Evolutionary conservation across 1,140 invertebrate genomes (phyloP).

Genomic region (Caerostris darwini): DNA sequence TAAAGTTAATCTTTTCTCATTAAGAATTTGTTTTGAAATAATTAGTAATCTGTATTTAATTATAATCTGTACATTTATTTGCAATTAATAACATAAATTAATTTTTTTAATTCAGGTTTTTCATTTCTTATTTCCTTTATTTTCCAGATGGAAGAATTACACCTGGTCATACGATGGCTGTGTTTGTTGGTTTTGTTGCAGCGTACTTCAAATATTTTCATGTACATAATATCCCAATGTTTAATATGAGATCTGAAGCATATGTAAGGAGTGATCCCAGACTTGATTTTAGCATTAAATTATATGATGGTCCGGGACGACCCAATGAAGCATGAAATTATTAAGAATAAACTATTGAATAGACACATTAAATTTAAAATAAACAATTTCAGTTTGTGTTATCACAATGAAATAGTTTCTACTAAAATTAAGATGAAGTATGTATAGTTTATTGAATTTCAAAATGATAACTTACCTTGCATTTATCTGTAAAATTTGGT

Average conservation of each 20-base stretch:
- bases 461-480: too few relatives aligned
- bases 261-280: background rate
- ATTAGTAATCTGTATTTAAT: too few relatives aligned
- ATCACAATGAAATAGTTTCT: too few relatives aligned
- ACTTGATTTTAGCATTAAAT: slow-evolving; percentile 7
- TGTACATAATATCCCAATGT: background rate
- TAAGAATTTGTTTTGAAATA: too few relatives aligned
- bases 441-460: too few relatives aligned
- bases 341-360: background rate
- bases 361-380: background rate
- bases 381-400: background rate
- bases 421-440: too few relatives aligned
- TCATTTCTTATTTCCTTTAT: background rate
- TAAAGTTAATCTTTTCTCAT: too few relatives aligned
- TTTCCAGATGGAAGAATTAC: background rate
- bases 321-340: slow-evolving; percentile 10
- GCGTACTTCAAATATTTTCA: slow-evolving; percentile 55
- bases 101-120: too few relatives aligned
- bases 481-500: too few relatives aligned
- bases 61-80: too few relatives aligned
- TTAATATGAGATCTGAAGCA: background rate
- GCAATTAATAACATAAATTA: too few relatives aligned
- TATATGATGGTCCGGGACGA: slow-evolving; percentile 62
- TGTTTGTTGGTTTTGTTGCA: background rate
- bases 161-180: background rate